Evolutionary conservation across 2,113 vertebrate genomes (phyloP).

Genomic region (Myrmecobius fasciatus): DNA sequence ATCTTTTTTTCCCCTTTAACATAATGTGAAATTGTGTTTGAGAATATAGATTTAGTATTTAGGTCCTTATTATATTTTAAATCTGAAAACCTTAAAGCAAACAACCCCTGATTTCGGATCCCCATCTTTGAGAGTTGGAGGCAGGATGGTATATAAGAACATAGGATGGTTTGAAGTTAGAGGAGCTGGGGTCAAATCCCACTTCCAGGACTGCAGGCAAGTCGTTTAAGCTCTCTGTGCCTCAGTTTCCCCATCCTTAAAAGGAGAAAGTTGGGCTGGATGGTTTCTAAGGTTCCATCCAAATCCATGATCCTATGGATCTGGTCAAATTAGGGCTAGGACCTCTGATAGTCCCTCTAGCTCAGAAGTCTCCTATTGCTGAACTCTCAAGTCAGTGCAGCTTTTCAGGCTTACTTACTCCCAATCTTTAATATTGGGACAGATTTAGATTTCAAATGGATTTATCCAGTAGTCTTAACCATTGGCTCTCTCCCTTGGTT

Average conservation of each 20-base stretch:
- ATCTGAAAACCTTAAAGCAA: not conserved
- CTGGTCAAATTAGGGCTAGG: not conserved
- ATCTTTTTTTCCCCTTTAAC: not conserved
- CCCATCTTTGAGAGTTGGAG: not conserved
- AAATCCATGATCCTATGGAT: not conserved
- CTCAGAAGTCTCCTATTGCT: not conserved
- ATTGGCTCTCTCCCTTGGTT: constrained; percentile 8
- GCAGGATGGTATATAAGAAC: not conserved
- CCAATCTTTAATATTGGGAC: not conserved
- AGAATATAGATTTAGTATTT: not conserved
- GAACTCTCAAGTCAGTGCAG: not conserved
- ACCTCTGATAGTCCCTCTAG: not conserved
- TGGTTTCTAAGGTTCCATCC: not conserved
- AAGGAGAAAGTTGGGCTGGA: not conserved
- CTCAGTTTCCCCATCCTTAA: not conserved
- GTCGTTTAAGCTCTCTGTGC: not conserved
- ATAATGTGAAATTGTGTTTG: not conserved
- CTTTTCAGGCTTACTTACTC: constrained; percentile 6
- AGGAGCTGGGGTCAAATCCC: not conserved
- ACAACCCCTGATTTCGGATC: not conserved
- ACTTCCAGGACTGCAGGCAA: not conserved
- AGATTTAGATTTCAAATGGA: not conserved
- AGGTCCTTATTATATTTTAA: not conserved
- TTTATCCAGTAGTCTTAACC: not conserved
- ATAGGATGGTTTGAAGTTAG: not conserved